Percentiles rank a stretch among this genome's conserved stretches.
Conservation (phyloP, 2,797 vertebrate species). For the Pithecia hirsuta region DNA sequence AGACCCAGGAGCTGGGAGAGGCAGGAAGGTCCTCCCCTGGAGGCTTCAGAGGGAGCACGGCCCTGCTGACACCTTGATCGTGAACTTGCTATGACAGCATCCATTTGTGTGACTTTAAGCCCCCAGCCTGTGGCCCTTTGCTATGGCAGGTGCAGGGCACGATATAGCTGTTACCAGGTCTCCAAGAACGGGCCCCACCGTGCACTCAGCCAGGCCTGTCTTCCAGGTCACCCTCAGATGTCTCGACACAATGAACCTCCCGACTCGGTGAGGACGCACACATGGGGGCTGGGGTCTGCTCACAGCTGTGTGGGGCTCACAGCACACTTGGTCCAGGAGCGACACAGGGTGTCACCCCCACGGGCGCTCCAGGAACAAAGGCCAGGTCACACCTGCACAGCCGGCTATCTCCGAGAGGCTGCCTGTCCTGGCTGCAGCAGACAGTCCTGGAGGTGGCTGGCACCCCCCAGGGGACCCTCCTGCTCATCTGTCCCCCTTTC, state of each 20-base stretch:
- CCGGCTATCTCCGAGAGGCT: not conserved
- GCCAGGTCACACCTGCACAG: not conserved
- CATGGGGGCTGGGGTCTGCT: not conserved
- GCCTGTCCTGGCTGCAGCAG: rapidly evolving
- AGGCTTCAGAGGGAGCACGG: rapidly evolving
- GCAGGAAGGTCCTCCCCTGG: not conserved
- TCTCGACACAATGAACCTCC: no score
- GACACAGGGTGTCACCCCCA: rapidly evolving
- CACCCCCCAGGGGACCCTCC: rapidly evolving
- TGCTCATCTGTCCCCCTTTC: no score
- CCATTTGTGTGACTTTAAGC: not conserved
- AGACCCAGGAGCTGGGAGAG: not conserved
- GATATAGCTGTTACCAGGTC: rapidly evolving
- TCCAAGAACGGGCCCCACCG: no score
- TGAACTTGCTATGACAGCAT: not conserved
- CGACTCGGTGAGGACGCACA: rapidly evolving
- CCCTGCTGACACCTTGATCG: not conserved
- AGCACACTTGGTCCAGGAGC: not conserved
- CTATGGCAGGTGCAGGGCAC: rapidly evolving
- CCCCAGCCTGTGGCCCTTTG: not conserved
- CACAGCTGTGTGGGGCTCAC: rapidly evolving
- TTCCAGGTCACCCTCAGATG: rapidly evolving
- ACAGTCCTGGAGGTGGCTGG: rapidly evolving
- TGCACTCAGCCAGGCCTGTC: not conserved
- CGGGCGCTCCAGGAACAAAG: not conserved